Base-by-base conservation (phyloP, 2,888 invertebrate species). In the Mayetiola destructor region DNA sequence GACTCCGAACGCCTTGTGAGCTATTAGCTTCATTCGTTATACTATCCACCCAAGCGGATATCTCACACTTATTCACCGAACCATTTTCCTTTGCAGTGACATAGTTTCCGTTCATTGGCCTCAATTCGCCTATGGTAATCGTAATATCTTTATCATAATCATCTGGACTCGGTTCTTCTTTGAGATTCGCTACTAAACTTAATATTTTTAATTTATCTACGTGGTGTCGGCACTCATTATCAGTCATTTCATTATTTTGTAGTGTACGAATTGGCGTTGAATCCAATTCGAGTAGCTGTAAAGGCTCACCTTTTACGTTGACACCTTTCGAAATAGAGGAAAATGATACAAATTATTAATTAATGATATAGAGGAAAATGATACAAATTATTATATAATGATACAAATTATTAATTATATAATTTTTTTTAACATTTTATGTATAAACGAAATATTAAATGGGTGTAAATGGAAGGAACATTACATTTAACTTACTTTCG, bases 401-500 rank as follows among this genome's bases (percentile, higher is more conserved):
- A 12, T 6, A 32, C 12, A 32, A 32, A 32, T n/a, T 39, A 10
- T 10, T 2, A 3, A 37, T 36, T 30, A 32, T n/a, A 9, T 20
- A 32, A 36, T 36, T 36, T n/a, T n/a, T n/a, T n/a, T n/a, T n/a
- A n/a, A n/a, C n/a, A n/a, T n/a, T n/a, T n/a, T n/a, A n/a, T n/a
- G n/a, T n/a, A n/a, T n/a, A n/a, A 9, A 10, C 35, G 23, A 27
- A 35, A 42, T 53, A 56, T 55, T 58, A 14, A 35, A 58, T 39
- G 40, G 30, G 52, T 61, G 23, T 12, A 27, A 9, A 36, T 35
- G 12, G n/a, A 23, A 16, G 54, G 59, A 10, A 56, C 18, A 52
- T 54, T 20, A 58, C 40, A 9, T 12, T 14, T 40, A 59, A 76
- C 81, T 78, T 75, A 88, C 88, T 85, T 76, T 88, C 84, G 69